Conservation (phyloP, 2,797 vertebrate genomes). For the Siniperca obscura region DNA sequence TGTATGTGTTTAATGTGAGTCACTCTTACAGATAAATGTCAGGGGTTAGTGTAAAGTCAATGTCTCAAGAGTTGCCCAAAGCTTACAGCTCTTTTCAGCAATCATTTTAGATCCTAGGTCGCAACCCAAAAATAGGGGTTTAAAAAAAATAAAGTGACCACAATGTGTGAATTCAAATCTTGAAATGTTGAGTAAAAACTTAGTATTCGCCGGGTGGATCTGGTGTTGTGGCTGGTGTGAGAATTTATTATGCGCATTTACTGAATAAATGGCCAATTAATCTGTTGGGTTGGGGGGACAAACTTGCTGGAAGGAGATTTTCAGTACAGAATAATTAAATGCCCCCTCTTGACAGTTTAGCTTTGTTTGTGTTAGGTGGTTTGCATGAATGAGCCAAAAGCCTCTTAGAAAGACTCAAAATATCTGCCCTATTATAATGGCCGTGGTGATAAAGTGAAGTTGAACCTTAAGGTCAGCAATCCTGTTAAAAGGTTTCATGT, state of each 20-base stretch:
- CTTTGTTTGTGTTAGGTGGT: conserved; percentile 27
- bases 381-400: conserved; percentile 37
- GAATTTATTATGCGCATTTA: conserved; percentile 4
- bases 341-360: conserved; percentile 11
- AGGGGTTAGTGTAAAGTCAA: conserved; percentile 76
- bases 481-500: conserved; percentile 16
- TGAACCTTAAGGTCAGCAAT: conserved; percentile 34
- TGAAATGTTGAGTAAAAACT: not conserved
- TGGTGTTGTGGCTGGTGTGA: conserved; percentile 6
- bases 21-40: conserved; percentile 80
- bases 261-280: conserved; percentile 39
- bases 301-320: conserved; percentile 26
- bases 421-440: conserved; percentile 15
- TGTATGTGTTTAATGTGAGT: conserved; percentile 66
- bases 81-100: conserved; percentile 51
- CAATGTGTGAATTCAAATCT: not conserved
- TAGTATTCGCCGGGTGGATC: not conserved
- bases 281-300: conserved; percentile 1
- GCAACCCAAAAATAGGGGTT: not conserved
- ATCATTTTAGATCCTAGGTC: conserved; percentile 42
- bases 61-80: conserved; percentile 66
- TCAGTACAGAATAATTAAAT: conserved; percentile 45
- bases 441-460: not conserved
- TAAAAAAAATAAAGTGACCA: not conserved
- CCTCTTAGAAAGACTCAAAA: conserved; percentile 33